Percentiles rank a stretch among this genome's conserved stretches.
Conservation (phyloP, 2,888 invertebrate species). For the Cheilosia vernalis region DNA sequence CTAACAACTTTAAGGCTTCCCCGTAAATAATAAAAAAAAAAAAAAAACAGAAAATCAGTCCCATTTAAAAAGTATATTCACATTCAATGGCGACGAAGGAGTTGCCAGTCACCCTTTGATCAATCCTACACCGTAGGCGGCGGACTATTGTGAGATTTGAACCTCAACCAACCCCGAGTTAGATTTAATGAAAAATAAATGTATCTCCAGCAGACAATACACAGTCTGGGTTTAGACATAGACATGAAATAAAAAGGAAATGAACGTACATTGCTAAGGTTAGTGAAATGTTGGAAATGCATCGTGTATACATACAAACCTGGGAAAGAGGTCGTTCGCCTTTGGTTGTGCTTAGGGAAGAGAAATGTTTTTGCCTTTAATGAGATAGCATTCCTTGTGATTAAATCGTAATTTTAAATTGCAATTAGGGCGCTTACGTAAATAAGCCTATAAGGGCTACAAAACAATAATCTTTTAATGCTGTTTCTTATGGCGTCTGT, state of each 20-base stretch:
- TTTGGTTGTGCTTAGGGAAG: slow-evolving; percentile 3
- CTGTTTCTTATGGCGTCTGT: too few relatives aligned
- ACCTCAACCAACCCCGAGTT: not conserved
- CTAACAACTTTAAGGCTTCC: slow-evolving; percentile 5
- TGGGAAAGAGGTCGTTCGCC: slow-evolving; percentile 59
- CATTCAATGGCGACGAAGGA: slow-evolving; percentile 1
- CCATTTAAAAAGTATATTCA: slow-evolving; percentile 32
- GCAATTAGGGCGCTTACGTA: not conserved
- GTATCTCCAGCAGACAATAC: slow-evolving; percentile 21
- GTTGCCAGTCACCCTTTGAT: slow-evolving; percentile 6
- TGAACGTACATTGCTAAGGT: not conserved
- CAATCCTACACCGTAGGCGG: slow-evolving; percentile 19
- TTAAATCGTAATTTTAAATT: not conserved
- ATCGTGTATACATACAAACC: not conserved
- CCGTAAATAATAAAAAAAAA: slow-evolving; percentile 29
- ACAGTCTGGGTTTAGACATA: slow-evolving; percentile 9
- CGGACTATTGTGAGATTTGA: slow-evolving; percentile 12
- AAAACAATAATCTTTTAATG: not conserved
- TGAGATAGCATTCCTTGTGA: slow-evolving; percentile 6
- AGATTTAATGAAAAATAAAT: slow-evolving; percentile 23
- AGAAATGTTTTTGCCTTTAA: slow-evolving; percentile 19
- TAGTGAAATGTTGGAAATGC: not conserved
- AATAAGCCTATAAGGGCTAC: not conserved
- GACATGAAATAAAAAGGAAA: not conserved
- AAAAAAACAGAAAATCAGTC: not conserved